Evolutionary conservation across 2,888 invertebrate species (phyloP), one percentile per base, ranked within the genome.

Genomic region (Troides oblongomaculatus): DNA sequence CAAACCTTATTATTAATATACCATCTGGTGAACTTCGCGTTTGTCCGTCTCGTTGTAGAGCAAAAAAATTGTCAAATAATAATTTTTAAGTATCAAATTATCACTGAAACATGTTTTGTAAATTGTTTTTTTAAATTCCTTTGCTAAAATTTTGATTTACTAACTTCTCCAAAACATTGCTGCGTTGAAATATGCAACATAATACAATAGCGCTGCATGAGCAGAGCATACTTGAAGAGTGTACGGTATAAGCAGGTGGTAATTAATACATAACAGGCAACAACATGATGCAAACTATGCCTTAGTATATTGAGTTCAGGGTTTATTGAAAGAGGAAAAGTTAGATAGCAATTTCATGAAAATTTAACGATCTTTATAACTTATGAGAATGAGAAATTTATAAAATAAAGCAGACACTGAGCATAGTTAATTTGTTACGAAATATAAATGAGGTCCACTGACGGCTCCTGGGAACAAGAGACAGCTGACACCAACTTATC

Each of bases 301-400:
- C 83, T 85, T 81, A 80, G 82, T 81, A 88, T 86, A 89, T 87
- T 82, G 82, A 86, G 87, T 86, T 84, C 80, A 77, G 73, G 79
- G 84, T 84, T 85, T 88, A 89, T 89, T 84, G 87, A 84, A 85
- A 82, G 80, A 79, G 86, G 86, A 88, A 90, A 90, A 91, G 87
- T 90, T 91, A 79, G 84, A 84, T 86, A 89, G 90, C 87, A 86
- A 90, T 91, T 89, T 86, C 84, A 83, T 91, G 87, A 90, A 91
- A 90, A 88, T 91, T 90, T 91, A 89, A 91, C 89, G 85, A 83
- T 83, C 80, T 81, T 77, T 79, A 78, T 79, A 91, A 91, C 87
- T 92, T 89, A 85, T 78, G 80, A 86, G 89, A 89, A 85, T 85
- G 81, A 87, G 86, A 84, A 87, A 87, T 90, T 89, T 88, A 81